Evolutionary conservation across 2,797 vertebrate species (phyloP), one percentile per base, ranked within the genome.

Genomic region (Microhierax caerulescens): DNA sequence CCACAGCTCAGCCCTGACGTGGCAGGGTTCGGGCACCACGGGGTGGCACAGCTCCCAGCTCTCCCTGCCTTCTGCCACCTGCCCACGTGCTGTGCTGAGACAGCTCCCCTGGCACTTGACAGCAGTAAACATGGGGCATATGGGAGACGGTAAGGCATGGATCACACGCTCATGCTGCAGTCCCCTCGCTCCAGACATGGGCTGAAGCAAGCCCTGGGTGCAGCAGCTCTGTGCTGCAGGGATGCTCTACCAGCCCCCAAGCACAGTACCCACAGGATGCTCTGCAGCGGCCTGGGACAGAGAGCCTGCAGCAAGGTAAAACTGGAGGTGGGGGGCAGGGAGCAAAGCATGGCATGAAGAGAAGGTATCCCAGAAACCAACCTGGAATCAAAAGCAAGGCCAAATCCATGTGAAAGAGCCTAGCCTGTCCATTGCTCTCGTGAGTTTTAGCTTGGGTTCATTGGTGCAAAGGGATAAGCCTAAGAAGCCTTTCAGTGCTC

Each of bases 101-200:
- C 78, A 69, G 45, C 24, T 70, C 73, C 68, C 72, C 37, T 15
- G 28, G 43, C 61, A 59, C 43, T 10, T 25, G 28, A 68, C 17
- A 34, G n/a, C 70, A 68, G 61, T 37, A 36, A 78, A 47, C 50
- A 28, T 0, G 9, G 43, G 41, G 24, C 32, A 32, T 8, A 27
- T 2, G 21, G 64, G 51, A 41, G 45, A 48, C 34, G 59, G 34
- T 0, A 4, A 70, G 60, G 53, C 75, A 23, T 1, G 14, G 32
- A 17, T 15, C 43, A 22, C 19, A 39, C 2, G 1, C 22, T 30
- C 51, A 63, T 0, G 2, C 60, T 73, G 65, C n/a, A 67, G 67
- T 19, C 8, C 34, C 37, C 78, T 63, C 0, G 3, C 32, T 54
- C 41, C 1, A 1, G 22, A 34, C 18, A 28, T 0, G 1, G 41